Evolutionary conservation across 2,888 invertebrate genomes (phyloP), one percentile per base, ranked within the genome.

Genomic region (Aleiodes leptofemur): DNA sequence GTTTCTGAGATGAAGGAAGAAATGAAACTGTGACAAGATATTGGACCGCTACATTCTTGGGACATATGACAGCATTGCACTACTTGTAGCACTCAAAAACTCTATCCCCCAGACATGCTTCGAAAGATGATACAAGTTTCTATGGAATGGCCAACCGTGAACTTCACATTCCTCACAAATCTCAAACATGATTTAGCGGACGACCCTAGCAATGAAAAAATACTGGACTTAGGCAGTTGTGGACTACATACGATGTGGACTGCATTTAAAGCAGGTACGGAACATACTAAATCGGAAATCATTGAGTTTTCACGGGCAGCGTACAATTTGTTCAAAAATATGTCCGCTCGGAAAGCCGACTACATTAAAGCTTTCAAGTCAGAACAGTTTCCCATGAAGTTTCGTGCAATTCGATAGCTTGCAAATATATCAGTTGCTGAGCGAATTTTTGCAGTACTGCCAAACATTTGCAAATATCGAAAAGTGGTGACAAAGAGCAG

Each of bases 111-210:
- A 16, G 68, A 70, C 16, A 64, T 74, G 64, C 70, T 70, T 56
- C 55, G 53, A 23, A 77, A 77, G 53, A 72, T 77, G 23, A 43
- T 77, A 16, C 76, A 77, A 56, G 56, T 80, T 9, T 76, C 77
- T 14, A 79, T 77, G 77, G 76, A 78, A 72, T 69, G 77, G 68
- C 75, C 73, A 43, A 71, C 77, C 51, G 77, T 80, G 4, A 79
- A 79, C 66, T 75, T 76, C 14, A 77, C 75, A 69, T 72, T 80
- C 9, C 43, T 75, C n/a, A 56, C 16, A 34, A 14, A 56, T 70
- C 56, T 70, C 8, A 55, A 56, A 53, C 53, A 16, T 56, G n/a
- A 70, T 56, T 56, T 43, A 16, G 38, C 31, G 11, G 31, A 34
- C 16, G 56, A 70, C 29, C 34, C 34, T 14, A 6, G 56, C 34